A percentile compares a stretch with the other conserved stretches of the same genome.
These are phyloP conservation scores for Vanessa cardui DNA, from an alignment of 2,888 invertebrate genomes.

Conservation along the genomic window DNA sequence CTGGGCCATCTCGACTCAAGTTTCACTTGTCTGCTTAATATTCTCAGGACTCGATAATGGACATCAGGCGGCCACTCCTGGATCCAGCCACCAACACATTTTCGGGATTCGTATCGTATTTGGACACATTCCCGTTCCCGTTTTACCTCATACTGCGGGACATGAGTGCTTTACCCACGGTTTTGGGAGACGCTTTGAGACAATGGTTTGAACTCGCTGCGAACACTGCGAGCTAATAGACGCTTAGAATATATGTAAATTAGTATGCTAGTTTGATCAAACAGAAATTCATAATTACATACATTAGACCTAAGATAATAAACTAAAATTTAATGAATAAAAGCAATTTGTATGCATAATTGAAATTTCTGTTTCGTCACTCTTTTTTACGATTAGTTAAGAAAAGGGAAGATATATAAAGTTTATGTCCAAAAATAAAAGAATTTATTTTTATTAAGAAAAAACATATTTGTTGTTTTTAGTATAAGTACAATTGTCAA, in stretches of 20 bases:
- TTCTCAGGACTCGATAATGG: conserved; percentile 92
- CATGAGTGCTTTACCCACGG: conserved; percentile 92
- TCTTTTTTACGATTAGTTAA: no score
- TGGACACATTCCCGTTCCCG: conserved; percentile 98
- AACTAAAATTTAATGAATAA: no score
- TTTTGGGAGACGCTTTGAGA: conserved; percentile 96
- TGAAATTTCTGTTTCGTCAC: no score
- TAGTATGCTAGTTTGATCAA: neutral
- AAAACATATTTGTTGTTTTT: no score
- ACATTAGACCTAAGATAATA: no score
- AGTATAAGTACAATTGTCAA: no score
- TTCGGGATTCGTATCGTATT: conserved; percentile 88
- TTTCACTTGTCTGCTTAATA: conserved; percentile 11
- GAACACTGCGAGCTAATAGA: conserved; percentile 67
- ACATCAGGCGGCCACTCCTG: conserved; percentile 91
- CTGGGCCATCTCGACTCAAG: no score
- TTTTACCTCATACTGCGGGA: conserved; percentile 97
- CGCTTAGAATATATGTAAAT: neutral
- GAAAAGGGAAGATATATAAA: no score
- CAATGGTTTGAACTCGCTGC: conserved; percentile 99
- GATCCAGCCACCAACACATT: conserved; percentile 79
- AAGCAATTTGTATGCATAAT: no score
- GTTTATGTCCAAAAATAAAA: no score
- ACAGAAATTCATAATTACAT: no score
- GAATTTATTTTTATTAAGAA: no score